Evolutionary conservation across 2,113 vertebrate genomes (phyloP).

Genomic region (Scolopax mira): DNA sequence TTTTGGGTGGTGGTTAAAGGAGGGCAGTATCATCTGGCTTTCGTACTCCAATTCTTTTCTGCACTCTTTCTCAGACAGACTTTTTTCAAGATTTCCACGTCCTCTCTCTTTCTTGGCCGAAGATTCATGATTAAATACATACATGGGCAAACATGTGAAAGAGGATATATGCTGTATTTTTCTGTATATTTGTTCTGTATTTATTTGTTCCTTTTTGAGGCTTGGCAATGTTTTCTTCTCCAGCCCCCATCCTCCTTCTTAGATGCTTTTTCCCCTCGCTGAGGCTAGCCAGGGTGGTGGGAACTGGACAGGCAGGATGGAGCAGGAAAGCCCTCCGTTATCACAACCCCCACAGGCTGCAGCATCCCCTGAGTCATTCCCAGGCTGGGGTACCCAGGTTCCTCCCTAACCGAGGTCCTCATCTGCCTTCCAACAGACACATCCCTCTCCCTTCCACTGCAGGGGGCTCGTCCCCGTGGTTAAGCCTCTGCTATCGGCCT

Average conservation of each 20-base stretch:
- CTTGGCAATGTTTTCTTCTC: not conserved
- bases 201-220: not conserved
- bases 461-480: not conserved
- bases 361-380: not conserved
- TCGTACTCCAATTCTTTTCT: not conserved
- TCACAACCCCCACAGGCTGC: not conserved
- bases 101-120: not conserved
- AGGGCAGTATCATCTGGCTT: not conserved
- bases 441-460: not conserved
- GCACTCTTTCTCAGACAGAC: not conserved
- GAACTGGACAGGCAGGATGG: not conserved
- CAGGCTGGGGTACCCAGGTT: not conserved
- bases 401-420: not conserved
- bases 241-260: not conserved
- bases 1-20: not conserved
- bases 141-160: not conserved
- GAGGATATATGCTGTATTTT: not conserved
- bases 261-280: not conserved
- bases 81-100: not conserved
- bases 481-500: not conserved
- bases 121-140: not conserved
- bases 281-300: no score
- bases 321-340: not conserved
- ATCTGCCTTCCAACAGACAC: not conserved
- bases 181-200: fast-evolving